Evolutionary conservation across 2,888 invertebrate species (phyloP), one percentile per base, ranked within the genome.

Genomic region (Geophilus truncorum): DNA sequence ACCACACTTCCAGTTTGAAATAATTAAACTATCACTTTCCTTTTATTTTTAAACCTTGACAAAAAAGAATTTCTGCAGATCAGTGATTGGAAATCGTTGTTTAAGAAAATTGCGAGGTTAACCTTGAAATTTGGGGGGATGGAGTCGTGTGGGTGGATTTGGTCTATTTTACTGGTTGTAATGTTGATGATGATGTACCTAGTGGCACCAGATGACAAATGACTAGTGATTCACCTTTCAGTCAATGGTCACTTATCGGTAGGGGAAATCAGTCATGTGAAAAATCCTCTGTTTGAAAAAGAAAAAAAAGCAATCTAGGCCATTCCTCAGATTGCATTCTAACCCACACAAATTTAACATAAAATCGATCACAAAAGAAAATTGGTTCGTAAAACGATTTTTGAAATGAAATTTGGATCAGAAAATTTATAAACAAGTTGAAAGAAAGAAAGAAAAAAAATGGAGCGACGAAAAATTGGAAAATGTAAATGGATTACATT

Each of bases 181-280:
- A 45, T 45, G 45, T 10, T 70, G 70, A 70, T 70, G 70, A 70
- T 70, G 28, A 70, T 70, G 70, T 10, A 25, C 25, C 28, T 70
- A 28, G 6, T 70, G 70, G 70, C 70, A 23, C 70, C 28, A 70
- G 70, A 70, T 70, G 70, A 70, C 70, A 70, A 70, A 70, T 70
- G 70, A 70, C 70, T 70, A 70, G 70, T 70, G 28, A 70, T 70
- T 70, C 70, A 70, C 70, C 70, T 70, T 70, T 70, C 70, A 70
- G 10, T 70, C 70, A 70, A 23, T 70, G 70, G 70, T 70, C 70
- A 70, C 70, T 70, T 70, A 70, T 70, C 70, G 70, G 25, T n/a
- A 70, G 70, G 70, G 3, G n/a, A 70, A 70, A 70, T 70, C 70
- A 70, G 70, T 70, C 70, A 28, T 28, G 70, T 23, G 28, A 70